Base-by-base conservation (phyloP, 2,113 vertebrate species). In the Antidorcas marsupialis region DNA sequence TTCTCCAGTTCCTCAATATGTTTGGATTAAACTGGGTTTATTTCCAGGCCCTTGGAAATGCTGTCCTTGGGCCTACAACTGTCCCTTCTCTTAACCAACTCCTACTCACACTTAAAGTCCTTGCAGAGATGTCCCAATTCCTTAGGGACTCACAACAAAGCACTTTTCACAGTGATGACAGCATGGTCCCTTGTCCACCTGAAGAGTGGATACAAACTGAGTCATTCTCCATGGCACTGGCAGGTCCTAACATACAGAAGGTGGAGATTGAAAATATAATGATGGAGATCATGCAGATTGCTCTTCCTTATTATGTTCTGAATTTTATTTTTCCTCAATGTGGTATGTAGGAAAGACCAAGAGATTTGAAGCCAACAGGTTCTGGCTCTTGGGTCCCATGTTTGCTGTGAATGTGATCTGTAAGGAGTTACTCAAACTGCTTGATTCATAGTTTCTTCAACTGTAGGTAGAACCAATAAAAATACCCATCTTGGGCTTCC, bases 161-260 rank as follows among this genome's bases (percentile, higher is more conserved):
- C 21, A 43, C 1, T 57, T 84, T 60, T 74, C 14, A 53, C 2
- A 55, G 19, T 43, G 85, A 76, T 6, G 4, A n/a, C 4, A 36
- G 9, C 16, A 50, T 0, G 14, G 25, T 47, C 2, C 0, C 17
- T 23, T 81, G 50, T 45, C 4, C 12, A 55, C n/a, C 15, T 74
- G 16, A 13, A 33, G 21, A 67, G 28, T 0, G 1, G 2, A 19
- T 8, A 47, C 28, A 3, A 6, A 28, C 2, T 0, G 2, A 47
- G 2, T 94, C 6, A 28, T 50, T 74, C 11, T 57, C 30, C 30
- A 23, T 7, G 28, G 21, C 2, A 55, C 62, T 28, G 3, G 4
- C 10, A 30, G 6, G 67, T 53, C 7, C 50, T 78, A 25, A 57
- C 2, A 30, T 4, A 36, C 8, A 10, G 55, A 92, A 67, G 27